Base-by-base conservation (phyloP, 30 jellyfish, hydroid and myxozoan species). In the Sanderia malayensis region DNA sequence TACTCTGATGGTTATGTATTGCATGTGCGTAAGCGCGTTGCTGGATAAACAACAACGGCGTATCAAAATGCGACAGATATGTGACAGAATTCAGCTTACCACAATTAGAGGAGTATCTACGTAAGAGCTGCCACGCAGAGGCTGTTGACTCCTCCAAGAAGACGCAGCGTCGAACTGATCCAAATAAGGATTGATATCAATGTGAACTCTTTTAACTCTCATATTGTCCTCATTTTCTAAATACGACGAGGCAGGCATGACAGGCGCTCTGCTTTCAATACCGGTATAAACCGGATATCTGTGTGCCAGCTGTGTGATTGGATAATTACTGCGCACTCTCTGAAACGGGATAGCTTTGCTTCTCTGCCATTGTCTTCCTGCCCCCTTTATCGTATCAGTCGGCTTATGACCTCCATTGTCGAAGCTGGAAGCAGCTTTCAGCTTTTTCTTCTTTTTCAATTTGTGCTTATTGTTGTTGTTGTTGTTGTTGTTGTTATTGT, bases 101-200 rank as follows among this genome's bases (percentile, higher is more conserved):
- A 76, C 87, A 13, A 76, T 76, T 44, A 47, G 46, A 18, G 87
- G 67, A 20, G 67, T 75, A 8, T 62, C 79, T 46, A 61, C 87
- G 67, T 61, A 76, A 11, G 21, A 7, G 7, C 33, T 37, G 20
- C 37, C 47, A 3, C 74, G 62, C 13, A 25, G 23, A 73, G 67
- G n/a, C 22, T 69, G 46, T 41, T 22, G 27, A 22, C 31, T 44
- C 25, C 64, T 49, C 64, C 46, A 52, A 44, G 31, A 70, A 6
- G 44, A 28, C 1, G 20, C 71, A n/a, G n/a, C n/a, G 44, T 44
- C 72, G 2, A 20, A 30, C 18, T 46, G 31, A 29, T 45, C 73
- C 0, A n/a, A 18, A 62, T 61, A 61, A 15, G 87, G 80, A 20
- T 61, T 26, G 8, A 65, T 65, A n/a, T n/a, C n/a, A 28, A 76